Percentiles rank a stretch among this genome's conserved stretches.
Evolutionary conservation across 2,113 vertebrate genomes (phyloP).

Genomic region (Atherinomorus stipes): DNA sequence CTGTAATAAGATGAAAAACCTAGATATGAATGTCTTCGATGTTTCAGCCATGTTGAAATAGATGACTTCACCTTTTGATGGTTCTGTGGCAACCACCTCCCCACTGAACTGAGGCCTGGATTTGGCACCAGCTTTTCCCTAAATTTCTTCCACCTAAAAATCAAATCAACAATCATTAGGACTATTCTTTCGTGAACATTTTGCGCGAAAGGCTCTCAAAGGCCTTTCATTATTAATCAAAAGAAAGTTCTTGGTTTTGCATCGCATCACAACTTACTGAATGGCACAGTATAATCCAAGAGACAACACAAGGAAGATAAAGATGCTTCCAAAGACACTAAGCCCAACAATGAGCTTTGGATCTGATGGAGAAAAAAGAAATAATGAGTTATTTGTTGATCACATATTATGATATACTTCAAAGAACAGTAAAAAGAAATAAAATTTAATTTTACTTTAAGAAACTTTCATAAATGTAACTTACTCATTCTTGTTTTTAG

Average conservation of each 20-base stretch:
- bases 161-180: neutral
- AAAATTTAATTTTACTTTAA: neutral
- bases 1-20: neutral
- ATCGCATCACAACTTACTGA: conserved; percentile 52
- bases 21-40: neutral
- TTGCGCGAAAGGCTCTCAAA: neutral
- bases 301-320: conserved; percentile 44
- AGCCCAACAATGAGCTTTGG: conserved; percentile 24
- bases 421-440: neutral
- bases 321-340: conserved; percentile 23
- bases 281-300: conserved; percentile 52
- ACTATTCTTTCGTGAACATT: neutral
- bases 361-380: conserved; percentile 47
- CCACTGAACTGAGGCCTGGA: conserved; percentile 69
- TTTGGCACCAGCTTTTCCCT: conserved; percentile 65
- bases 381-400: neutral
- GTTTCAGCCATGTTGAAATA: neutral
- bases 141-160: conserved; percentile 61
- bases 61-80: conserved; percentile 54
- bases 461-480: neutral
- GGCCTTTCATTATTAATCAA: neutral
- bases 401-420: neutral
- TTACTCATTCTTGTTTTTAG: neutral
- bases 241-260: neutral
- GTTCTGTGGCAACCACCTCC: conserved; percentile 39